These are phyloP conservation scores for Brachyhypopomus occidentalis DNA, from an alignment of 2,113 vertebrate species.

Conservation along the genomic window DNA sequence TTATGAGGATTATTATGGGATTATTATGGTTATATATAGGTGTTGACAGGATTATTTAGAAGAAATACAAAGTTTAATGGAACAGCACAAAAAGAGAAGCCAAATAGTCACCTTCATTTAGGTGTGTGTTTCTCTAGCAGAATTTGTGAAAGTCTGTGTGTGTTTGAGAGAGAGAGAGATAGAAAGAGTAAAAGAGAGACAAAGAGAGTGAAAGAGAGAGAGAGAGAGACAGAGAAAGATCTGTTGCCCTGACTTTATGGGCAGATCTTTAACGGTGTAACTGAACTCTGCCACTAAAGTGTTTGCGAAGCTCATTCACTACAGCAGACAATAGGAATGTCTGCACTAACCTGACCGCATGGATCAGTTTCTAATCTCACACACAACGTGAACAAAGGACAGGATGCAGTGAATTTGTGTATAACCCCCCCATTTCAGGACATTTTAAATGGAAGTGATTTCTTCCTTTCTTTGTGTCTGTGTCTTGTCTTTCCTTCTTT, in stretches of 20 bases:
- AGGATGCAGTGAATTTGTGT: slow-evolving; percentile 48
- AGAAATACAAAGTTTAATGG: not conserved
- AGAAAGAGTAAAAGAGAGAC: too few relatives aligned
- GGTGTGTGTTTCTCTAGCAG: too few relatives aligned
- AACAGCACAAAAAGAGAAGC: not conserved
- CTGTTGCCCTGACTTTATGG: slow-evolving; percentile 16
- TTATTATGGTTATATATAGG: not conserved
- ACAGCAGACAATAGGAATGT: slow-evolving; percentile 46
- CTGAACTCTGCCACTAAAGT: slow-evolving; percentile 32
- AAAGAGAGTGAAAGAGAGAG: not conserved
- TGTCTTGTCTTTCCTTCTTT: not conserved
- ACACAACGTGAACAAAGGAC: slow-evolving; percentile 44
- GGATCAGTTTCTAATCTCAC: slow-evolving; percentile 51
- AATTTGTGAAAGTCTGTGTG: not conserved
- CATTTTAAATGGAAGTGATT: not conserved
- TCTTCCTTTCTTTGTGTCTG: not conserved
- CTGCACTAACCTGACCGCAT: slow-evolving; percentile 4
- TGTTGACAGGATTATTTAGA: not conserved
- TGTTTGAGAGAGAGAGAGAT: not conserved
- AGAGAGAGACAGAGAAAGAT: slow-evolving; percentile 11
- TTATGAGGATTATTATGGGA: not conserved
- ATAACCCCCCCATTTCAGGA: slow-evolving; percentile 49
- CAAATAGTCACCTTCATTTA: too few relatives aligned
- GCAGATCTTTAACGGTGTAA: slow-evolving; percentile 24
- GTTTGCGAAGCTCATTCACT: slow-evolving; percentile 33